Evolutionary conservation across 2,797 vertebrate species (phyloP).

Genomic region (Lutjanus campechanus): DNA sequence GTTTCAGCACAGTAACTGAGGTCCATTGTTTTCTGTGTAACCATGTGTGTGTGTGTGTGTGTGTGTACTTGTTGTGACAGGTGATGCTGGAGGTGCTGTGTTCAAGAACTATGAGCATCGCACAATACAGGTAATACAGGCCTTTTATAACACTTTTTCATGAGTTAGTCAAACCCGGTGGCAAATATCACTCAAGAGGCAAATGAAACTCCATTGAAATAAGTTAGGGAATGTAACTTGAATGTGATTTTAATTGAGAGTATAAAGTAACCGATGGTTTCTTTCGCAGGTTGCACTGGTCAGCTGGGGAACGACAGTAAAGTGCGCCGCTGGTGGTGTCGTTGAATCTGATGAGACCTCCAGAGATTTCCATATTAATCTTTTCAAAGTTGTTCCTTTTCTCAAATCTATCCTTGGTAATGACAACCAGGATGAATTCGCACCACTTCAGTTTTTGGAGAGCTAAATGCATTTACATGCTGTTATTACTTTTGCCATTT

Average conservation of each 20-base stretch:
- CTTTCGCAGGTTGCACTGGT: slow-evolving; percentile 71
- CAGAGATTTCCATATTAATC: slow-evolving; percentile 81
- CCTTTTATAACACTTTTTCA: too few species aligned
- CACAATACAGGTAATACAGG: slow-evolving; percentile 74
- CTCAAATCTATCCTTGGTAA: slow-evolving; percentile 66
- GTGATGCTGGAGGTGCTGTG: slow-evolving; percentile 81
- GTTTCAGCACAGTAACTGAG: not conserved
- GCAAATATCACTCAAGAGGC: not conserved
- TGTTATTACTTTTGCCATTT: slow-evolving; percentile 1
- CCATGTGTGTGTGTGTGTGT: not conserved
- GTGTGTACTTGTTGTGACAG: slow-evolving; percentile 48
- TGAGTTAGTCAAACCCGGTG: not conserved
- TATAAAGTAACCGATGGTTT: not conserved
- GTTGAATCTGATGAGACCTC: slow-evolving; percentile 28
- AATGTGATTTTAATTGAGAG: too few species aligned
- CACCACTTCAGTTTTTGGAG: slow-evolving; percentile 62
- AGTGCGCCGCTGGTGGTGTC: not conserved
- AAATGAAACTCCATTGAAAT: too few species aligned
- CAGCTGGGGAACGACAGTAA: slow-evolving; percentile 71
- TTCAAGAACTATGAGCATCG: slow-evolving; percentile 69
- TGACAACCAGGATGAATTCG: slow-evolving; percentile 12
- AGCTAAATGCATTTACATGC: slow-evolving; percentile 16
- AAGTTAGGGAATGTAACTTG: too few species aligned
- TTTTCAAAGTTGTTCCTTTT: slow-evolving; percentile 74
- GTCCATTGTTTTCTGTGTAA: slow-evolving; percentile 1